Evolutionary conservation across 2,888 invertebrate species (phyloP).

Genomic region (Sialis fuliginosa): DNA sequence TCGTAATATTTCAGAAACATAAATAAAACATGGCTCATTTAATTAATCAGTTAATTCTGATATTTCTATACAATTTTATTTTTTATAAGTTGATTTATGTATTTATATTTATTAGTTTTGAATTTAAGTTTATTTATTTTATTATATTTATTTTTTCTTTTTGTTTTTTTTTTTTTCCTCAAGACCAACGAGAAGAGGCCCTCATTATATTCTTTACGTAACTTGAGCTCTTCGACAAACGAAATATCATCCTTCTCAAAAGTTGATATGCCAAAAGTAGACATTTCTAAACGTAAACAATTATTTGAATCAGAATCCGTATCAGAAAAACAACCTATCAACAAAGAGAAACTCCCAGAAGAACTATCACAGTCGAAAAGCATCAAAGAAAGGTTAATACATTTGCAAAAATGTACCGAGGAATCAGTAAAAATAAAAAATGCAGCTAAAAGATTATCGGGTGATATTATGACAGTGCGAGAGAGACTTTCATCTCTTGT

Average conservation of each 20-base stretch:
- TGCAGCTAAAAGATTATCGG: conserved; percentile 31
- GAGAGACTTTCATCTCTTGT: conserved; percentile 44
- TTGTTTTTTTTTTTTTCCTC: conserved; percentile 1
- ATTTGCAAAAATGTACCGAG: conserved; percentile 46
- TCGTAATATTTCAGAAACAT: neutral
- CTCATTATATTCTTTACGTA: conserved; percentile 3
- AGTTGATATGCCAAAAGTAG: conserved; percentile 50
- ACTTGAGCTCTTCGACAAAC: neutral
- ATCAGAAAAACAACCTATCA: conserved; percentile 24
- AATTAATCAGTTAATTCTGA: too few relatives aligned
- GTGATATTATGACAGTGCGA: conserved; percentile 43
- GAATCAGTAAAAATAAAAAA: conserved; percentile 29
- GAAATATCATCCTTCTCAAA: conserved; percentile 10
- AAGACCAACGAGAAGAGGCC: conserved; percentile 1
- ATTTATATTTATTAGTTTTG: neutral
- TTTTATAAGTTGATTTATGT: neutral
- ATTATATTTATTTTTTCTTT: conserved; percentile 3
- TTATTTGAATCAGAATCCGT: conserved; percentile 58
- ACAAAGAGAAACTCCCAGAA: conserved; percentile 34
- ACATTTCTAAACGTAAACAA: conserved; percentile 65
- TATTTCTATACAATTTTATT: neutral
- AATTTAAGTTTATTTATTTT: neutral
- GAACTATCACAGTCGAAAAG: conserved; percentile 48
- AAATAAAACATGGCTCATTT: too few relatives aligned
- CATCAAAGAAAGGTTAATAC: conserved; percentile 53